Percentiles rank a stretch among this genome's conserved stretches.
These are phyloP conservation scores for Coracopsis vasa DNA, from an alignment of 2,113 vertebrate genomes.

Conservation along the genomic window DNA sequence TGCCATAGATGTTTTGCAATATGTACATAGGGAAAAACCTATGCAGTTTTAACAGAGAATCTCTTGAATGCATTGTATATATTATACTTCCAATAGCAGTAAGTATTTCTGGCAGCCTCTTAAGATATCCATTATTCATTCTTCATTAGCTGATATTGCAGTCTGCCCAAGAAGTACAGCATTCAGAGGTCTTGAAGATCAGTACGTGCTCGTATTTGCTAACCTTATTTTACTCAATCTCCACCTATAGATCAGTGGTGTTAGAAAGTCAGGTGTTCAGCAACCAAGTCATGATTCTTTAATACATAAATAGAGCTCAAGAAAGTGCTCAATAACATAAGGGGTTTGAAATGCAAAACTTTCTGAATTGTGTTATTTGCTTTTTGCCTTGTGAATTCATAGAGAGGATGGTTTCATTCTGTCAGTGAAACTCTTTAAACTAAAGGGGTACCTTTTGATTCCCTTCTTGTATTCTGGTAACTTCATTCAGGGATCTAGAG, in stretches of 20 bases:
- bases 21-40: background rate
- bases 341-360: background rate
- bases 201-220: background rate
- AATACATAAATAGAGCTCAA: background rate
- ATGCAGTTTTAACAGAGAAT: background rate
- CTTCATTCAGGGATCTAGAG: background rate
- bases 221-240: background rate
- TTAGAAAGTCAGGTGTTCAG: background rate
- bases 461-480: background rate
- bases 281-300: background rate
- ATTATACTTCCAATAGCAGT: background rate
- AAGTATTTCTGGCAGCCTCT: background rate
- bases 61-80: conserved; percentile 13
- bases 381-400: background rate
- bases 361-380: background rate
- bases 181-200: background rate
- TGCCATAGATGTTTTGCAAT: background rate
- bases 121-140: conserved; percentile 19
- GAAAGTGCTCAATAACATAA: background rate
- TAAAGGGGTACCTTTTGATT: background rate
- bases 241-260: background rate
- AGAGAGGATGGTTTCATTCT: background rate
- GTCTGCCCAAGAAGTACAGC: background rate
- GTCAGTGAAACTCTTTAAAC: background rate
- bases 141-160: background rate